A percentile compares a stretch with the other conserved stretches of the same genome.
phyloP scores from a whole-genome alignment of 1,140 invertebrate genomes.

The Globodera rostochiensis region DNA sequence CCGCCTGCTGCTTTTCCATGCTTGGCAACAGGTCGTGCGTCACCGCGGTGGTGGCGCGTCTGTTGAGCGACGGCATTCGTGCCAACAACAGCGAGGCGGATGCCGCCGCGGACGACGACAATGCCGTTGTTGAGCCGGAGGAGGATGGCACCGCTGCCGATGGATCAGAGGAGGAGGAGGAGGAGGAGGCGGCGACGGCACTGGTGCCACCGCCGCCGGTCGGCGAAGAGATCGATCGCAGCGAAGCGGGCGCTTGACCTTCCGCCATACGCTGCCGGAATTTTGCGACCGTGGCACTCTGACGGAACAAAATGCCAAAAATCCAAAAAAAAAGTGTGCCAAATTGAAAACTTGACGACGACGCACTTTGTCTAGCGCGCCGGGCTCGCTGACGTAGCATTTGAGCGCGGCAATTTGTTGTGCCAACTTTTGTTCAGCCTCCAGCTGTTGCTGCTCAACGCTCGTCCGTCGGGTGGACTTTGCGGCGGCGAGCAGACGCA shows the following conservation, averaged over 20 bases:
- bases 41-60: constrained; percentile 19
- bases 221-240: background rate
- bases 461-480: constrained; percentile 2
- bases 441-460: constrained; percentile 6
- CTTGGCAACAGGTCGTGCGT: constrained; percentile 10
- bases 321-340: background rate
- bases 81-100: constrained; percentile 11
- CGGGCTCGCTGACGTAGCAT: constrained; percentile 25
- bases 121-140: background rate
- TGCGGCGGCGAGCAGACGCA: background rate
- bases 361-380: constrained; percentile 20
- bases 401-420: constrained; percentile 29
- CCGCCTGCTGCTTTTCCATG: background rate
- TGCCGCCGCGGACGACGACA: background rate
- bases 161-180: no score
- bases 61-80: constrained; percentile 23
- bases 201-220: no score
- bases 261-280: constrained; percentile 28
- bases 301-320: background rate
- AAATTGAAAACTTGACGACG: background rate
- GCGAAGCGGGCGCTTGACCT: constrained; percentile 6
- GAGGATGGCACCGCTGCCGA: background rate
- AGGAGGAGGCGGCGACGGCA: background rate
- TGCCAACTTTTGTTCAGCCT: constrained; percentile 15
- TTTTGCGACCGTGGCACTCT: constrained; percentile 28